Evolutionary conservation across 2,888 invertebrate species (phyloP).

Genomic region (Erebia ligea): DNA sequence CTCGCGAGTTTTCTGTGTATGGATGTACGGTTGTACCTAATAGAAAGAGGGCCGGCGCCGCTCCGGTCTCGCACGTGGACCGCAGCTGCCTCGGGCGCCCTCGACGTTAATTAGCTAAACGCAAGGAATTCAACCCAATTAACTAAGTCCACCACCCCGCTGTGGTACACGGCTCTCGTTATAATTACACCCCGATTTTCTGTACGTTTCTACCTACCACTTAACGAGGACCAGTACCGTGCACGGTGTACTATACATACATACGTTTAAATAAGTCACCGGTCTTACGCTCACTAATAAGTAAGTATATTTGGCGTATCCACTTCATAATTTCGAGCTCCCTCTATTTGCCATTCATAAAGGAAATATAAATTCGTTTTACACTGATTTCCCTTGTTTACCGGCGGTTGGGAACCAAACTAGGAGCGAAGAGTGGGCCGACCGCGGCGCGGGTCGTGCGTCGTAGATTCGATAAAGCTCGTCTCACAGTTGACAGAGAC

Average conservation of each 20-base stretch:
- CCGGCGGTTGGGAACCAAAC: slow-evolving; percentile 76
- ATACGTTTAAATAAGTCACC: neutral
- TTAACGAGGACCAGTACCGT: slow-evolving; percentile 21
- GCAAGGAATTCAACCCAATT: slow-evolving; percentile 70
- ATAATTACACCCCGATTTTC: slow-evolving; percentile 41
- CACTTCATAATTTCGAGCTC: slow-evolving; percentile 33
- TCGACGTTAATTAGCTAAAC: slow-evolving; percentile 71
- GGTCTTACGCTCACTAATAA: neutral
- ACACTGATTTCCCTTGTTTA: slow-evolving; percentile 80
- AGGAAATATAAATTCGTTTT: slow-evolving; percentile 70
- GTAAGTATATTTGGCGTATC: slow-evolving; percentile 14
- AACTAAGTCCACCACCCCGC: slow-evolving; percentile 51
- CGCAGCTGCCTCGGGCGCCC: slow-evolving; percentile 64
- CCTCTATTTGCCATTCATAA: slow-evolving; percentile 62
- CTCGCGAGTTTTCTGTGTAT: slow-evolving; percentile 4
- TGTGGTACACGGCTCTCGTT: slow-evolving; percentile 39
- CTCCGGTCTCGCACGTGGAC: slow-evolving; percentile 59
- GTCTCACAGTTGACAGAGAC: slow-evolving; percentile 82
- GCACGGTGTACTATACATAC: neutral
- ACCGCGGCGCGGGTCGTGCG: slow-evolving; percentile 80
- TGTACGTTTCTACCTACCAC: slow-evolving; percentile 32
- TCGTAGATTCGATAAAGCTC: slow-evolving; percentile 83
- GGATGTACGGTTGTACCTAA: neutral
- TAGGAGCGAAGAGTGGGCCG: slow-evolving; percentile 76
- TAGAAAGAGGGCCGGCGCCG: slow-evolving; percentile 31